Conservation (phyloP, 1,140 invertebrate genomes). For the Teleogryllus occipitalis region DNA sequence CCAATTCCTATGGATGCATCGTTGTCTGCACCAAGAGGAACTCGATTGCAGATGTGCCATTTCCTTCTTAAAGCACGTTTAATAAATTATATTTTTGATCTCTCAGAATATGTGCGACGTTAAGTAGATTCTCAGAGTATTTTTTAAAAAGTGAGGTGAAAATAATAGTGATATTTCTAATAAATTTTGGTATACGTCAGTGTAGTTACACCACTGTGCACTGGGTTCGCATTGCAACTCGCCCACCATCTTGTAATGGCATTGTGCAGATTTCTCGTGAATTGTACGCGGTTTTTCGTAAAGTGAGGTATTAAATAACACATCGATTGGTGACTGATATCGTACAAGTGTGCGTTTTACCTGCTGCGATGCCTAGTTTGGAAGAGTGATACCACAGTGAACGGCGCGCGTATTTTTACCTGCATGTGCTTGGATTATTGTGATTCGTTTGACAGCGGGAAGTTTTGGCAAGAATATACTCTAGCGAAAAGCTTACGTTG, state of each 20-base stretch:
- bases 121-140: not conserved
- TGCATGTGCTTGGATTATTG: slow-evolving; percentile 1
- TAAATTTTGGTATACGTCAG: slow-evolving; percentile 6
- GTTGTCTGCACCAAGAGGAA: not conserved
- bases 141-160: not conserved
- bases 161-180: not conserved
- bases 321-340: not conserved
- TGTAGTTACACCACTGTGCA: not conserved
- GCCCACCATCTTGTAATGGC: slow-evolving; percentile 18
- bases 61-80: not conserved
- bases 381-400: not conserved
- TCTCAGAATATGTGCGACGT: not conserved
- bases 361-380: not conserved
- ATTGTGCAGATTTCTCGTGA: slow-evolving; percentile 18
- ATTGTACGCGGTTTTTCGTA: not conserved
- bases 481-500: not conserved
- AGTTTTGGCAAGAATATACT: not conserved
- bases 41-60: not conserved
- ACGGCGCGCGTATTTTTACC: not conserved
- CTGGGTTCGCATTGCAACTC: not conserved
- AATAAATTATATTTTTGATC: not conserved
- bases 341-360: not conserved
- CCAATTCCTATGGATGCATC: slow-evolving; percentile 13
- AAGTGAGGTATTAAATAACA: not conserved
- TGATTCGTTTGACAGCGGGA: not conserved